Base-by-base conservation (phyloP, 2,113 vertebrate genomes). In the Corythornis cristatus region DNA sequence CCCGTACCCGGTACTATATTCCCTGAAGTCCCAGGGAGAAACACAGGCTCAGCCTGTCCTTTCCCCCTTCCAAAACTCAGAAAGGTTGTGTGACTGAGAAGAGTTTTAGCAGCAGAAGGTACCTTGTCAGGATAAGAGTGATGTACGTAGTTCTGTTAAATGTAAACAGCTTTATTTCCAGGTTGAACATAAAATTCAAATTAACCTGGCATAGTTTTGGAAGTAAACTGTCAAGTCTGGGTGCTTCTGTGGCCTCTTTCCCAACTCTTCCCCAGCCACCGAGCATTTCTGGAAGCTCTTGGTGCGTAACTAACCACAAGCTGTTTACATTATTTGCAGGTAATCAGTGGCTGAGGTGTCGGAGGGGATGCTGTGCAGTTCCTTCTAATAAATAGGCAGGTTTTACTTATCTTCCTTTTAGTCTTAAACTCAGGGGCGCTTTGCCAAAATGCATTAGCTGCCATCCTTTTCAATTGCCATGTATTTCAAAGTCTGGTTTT, bases 1-100 rank as follows among this genome's bases (percentile, higher is more conserved):
- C 22, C 48, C 12, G 33, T 35, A 70, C 7, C 37, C 25, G 1
- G 1, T 37, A 18, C 0, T 0, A 11, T 43, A 1, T 73, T 67
- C 14, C 28, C 28, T 31, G 2, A 45, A 21, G 16, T 4, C 5
- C 17, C 1, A 0, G 40, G 31, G 43, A 43, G 46, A 82, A 62
- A n/a, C 7, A 29, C 28, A 29, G 46, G 20, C 17, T 58, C 46
- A 29, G 46, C 56, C 25, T 11, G 31, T 28, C n/a, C 10, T 7
- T 60, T 33, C 64, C 15, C 13, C 6, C 6, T n/a, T 48, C 53
- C 25, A 29, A 56, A 80, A 16, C 23, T 45, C 42, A 14, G 40
- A 40, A 12, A 70, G 68, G 45, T 51, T 50, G 18, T 8, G 33
- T 53, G 57, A 5, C 45, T 31, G 56, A 71, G 51, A 40, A 83